A percentile compares a stretch with the other conserved stretches of the same genome.
Evolutionary conservation across 1,140 invertebrate genomes (phyloP).

Genomic region (Lepeophtheirus salmonis): DNA sequence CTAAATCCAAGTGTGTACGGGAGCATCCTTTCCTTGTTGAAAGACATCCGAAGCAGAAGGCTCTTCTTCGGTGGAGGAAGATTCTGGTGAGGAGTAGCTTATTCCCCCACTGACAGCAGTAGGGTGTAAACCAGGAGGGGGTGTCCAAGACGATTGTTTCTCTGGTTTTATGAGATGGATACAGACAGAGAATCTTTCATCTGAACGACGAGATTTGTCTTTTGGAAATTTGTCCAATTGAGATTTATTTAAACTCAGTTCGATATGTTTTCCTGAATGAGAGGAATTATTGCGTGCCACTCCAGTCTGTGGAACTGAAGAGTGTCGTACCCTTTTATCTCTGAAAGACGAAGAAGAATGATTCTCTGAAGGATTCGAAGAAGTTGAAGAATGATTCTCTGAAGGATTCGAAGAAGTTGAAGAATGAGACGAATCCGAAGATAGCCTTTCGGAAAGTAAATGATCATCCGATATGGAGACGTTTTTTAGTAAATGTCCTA

Average conservation of each 20-base stretch:
- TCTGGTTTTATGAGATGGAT: neutral
- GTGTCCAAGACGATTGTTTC: no score
- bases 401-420: neutral
- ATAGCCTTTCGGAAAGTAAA: neutral
- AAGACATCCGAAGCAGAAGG: neutral
- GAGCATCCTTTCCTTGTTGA: neutral
- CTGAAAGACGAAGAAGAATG: slow-evolving; percentile 11
- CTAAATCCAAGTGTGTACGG: neutral
- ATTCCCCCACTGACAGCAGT: no score
- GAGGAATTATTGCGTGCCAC: neutral
- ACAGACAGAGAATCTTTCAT: neutral
- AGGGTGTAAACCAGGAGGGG: no score
- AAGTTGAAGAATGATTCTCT: neutral
- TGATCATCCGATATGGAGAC: slow-evolving; percentile 8
- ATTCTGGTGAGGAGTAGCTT: neutral
- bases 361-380: neutral
- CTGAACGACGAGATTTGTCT: neutral
- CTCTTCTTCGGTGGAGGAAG: neutral
- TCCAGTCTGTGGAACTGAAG: slow-evolving; percentile 6
- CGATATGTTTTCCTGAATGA: neutral
- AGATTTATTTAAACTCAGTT: neutral
- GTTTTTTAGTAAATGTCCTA: neutral
- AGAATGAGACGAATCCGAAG: neutral
- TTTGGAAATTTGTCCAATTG: neutral
- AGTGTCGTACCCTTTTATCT: slow-evolving; percentile 7